Evolutionary conservation across 2,113 vertebrate genomes (phyloP).

Genomic region (Micromys minutus): DNA sequence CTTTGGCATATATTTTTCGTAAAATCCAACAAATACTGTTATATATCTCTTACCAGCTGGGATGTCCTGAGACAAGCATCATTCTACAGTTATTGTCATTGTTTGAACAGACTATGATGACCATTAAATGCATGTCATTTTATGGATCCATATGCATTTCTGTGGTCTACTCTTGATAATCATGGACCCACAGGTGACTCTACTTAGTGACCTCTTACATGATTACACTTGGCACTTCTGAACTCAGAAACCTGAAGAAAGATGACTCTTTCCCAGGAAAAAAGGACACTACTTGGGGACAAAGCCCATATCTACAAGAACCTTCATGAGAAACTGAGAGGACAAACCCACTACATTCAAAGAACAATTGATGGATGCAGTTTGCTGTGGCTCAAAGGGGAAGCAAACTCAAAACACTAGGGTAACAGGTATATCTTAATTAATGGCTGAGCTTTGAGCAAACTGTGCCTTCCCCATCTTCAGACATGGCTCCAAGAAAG

Average conservation of each 20-base stretch:
- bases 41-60: neutral
- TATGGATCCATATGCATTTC: neutral
- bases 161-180: neutral
- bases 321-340: neutral
- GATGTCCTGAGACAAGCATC: neutral
- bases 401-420: neutral
- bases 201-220: neutral
- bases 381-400: neutral
- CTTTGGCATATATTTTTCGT: neutral
- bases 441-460: neutral
- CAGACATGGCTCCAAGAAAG: neutral
- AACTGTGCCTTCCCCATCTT: neutral
- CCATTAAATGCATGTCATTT: neutral
- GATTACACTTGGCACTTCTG: neutral
- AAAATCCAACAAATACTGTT: neutral
- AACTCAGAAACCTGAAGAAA: neutral
- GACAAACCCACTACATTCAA: neutral
- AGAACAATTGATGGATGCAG: neutral
- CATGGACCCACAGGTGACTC: neutral
- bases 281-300: neutral
- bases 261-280: neutral
- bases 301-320: neutral
- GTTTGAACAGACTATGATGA: neutral
- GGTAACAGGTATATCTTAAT: neutral
- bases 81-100: neutral